Conservation (phyloP, 2,888 invertebrate genomes). For the Hoplodrina ambigua region DNA sequence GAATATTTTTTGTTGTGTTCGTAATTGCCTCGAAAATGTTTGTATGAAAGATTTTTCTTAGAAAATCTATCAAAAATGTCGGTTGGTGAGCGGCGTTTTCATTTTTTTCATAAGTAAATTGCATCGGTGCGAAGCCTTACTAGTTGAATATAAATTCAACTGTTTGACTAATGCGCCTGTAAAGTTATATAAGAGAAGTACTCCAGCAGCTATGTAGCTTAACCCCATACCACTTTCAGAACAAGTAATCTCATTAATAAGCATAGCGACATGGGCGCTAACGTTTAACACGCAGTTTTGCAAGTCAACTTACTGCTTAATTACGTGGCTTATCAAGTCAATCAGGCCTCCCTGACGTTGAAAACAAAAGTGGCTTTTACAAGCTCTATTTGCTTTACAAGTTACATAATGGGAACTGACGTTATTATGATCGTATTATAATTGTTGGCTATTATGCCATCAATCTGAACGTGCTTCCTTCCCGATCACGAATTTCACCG, state of each 20-base stretch:
- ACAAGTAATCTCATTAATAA: conserved; percentile 78
- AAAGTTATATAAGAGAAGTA: conserved; percentile 57
- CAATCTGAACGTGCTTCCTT: conserved; percentile 77
- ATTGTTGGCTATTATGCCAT: conserved; percentile 78
- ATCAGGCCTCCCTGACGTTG: conserved; percentile 72
- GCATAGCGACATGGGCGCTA: conserved; percentile 69
- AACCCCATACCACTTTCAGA: conserved; percentile 72
- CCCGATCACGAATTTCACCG: conserved; percentile 81
- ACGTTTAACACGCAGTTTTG: conserved; percentile 72
- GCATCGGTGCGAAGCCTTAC: too few relatives aligned
- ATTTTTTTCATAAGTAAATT: too few relatives aligned
- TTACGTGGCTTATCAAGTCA: conserved; percentile 75
- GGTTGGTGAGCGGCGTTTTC: too few relatives aligned
- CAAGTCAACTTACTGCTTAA: conserved; percentile 78
- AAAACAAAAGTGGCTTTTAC: conserved; percentile 71
- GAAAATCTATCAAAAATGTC: too few relatives aligned
- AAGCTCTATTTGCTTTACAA: conserved; percentile 41
- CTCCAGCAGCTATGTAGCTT: conserved; percentile 45
- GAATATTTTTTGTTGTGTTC: too few relatives aligned
- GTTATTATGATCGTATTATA: conserved; percentile 77
- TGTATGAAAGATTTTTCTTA: too few relatives aligned
- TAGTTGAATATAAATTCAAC: conserved; percentile 2
- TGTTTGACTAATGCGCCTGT: conserved; percentile 31
- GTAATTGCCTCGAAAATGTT: too few relatives aligned
- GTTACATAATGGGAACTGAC: conserved; percentile 78